Evolutionary conservation across 2,797 vertebrate genomes (phyloP).

Genomic region (Pseudomugil tenellus): DNA sequence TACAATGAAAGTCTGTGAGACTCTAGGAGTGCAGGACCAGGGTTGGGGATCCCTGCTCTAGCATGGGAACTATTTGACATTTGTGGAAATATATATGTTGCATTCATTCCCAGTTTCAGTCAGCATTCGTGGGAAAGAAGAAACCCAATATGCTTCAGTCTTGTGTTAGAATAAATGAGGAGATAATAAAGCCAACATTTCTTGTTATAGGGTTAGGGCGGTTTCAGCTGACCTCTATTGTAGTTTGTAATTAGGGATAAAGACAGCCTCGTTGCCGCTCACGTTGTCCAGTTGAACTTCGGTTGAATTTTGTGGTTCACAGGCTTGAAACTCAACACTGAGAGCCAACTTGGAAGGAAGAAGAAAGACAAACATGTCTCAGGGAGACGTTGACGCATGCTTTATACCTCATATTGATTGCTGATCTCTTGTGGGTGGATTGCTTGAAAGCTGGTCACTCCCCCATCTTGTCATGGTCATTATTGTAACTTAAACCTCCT

Average conservation of each 20-base stretch:
- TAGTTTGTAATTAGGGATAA: slow-evolving; percentile 80
- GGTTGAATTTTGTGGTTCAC: slow-evolving; percentile 63
- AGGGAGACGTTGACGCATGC: slow-evolving; percentile 15
- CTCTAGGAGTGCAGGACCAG: no score
- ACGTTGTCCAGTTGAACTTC: slow-evolving; percentile 61
- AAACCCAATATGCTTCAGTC: slow-evolving; percentile 42
- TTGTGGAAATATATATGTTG: background rate
- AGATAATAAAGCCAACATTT: slow-evolving; percentile 63
- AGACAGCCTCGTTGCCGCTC: slow-evolving; percentile 58
- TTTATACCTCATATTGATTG: slow-evolving; percentile 10
- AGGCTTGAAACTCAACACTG: slow-evolving; percentile 36
- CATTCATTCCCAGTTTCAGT: slow-evolving; percentile 31
- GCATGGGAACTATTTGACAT: background rate
- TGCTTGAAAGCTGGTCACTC: slow-evolving; percentile 28
- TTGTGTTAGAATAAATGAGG: slow-evolving; percentile 45
- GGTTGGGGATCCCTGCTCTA: background rate
- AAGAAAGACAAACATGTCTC: slow-evolving; percentile 32
- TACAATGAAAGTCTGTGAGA: no score
- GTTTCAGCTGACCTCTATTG: slow-evolving; percentile 61
- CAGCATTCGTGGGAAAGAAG: slow-evolving; percentile 40
- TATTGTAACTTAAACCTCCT: slow-evolving; percentile 31
- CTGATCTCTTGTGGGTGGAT: slow-evolving; percentile 20
- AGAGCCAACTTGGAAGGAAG: slow-evolving; percentile 13
- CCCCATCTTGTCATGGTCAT: slow-evolving; percentile 42
- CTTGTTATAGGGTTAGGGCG: slow-evolving; percentile 39